Percentiles rank a stretch among this genome's conserved stretches.
Conservation (phyloP, 2,888 invertebrate genomes). For the Penaeus monodon region DNA sequence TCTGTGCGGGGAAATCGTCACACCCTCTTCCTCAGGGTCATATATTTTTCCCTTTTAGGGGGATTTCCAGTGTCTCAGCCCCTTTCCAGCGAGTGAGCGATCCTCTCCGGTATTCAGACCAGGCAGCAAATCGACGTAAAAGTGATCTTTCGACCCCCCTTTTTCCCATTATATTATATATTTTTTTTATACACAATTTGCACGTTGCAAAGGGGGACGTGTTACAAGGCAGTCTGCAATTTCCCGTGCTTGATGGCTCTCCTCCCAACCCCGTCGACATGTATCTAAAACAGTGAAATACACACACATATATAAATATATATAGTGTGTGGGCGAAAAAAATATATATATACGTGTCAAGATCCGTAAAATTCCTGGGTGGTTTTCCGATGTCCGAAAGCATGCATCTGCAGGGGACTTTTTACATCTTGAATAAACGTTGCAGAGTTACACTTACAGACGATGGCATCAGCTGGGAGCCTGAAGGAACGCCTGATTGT, state of each 20-base stretch:
- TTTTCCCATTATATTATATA: no score
- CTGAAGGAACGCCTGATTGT: constrained; percentile 50
- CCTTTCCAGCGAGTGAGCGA: no score
- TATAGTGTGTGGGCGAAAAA: not conserved
- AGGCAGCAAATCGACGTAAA: no score
- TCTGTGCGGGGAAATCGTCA: no score
- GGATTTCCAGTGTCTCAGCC: no score
- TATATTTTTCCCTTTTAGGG: no score
- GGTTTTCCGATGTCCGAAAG: not conserved
- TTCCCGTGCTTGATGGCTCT: not conserved
- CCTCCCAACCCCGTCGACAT: not conserved
- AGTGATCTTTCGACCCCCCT: no score
- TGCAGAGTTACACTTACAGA: constrained; percentile 52
- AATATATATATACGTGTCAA: not conserved
- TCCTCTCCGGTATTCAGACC: no score
- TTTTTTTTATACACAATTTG: not conserved
- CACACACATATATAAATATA: not conserved
- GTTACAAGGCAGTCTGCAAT: not conserved
- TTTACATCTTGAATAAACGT: constrained; percentile 46
- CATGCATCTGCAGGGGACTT: constrained; percentile 50
- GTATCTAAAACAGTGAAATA: not conserved
- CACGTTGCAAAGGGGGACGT: not conserved
- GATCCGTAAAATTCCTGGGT: not conserved
- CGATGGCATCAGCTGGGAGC: constrained; percentile 49
- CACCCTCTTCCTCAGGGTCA: no score